phyloP scores from a whole-genome alignment of 92 coral and sea anemone genomes.

The Diadumene lineata region DNA sequence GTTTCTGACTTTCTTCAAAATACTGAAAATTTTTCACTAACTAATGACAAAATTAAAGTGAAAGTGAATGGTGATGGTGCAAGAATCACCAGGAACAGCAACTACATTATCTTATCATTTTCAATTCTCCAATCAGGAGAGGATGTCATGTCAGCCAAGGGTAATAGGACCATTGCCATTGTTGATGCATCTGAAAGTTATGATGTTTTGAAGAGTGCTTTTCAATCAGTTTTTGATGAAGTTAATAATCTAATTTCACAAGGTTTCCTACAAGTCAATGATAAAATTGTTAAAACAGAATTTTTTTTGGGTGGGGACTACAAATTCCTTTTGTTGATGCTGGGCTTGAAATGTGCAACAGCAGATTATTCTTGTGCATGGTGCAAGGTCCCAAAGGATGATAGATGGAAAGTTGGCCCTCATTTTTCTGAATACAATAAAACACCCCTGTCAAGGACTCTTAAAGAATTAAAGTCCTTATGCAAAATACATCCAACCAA shows the following conservation, averaged over 20 bases:
- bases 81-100: conserved; percentile 43
- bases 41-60: conserved; percentile 29
- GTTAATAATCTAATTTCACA: conserved; percentile 26
- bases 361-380: conserved; percentile 46
- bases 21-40: conserved; percentile 10
- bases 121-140: conserved; percentile 40
- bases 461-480: not conserved
- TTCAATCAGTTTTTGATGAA: conserved; percentile 25
- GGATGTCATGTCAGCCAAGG: conserved; percentile 42
- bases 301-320: conserved; percentile 50
- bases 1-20: conserved; percentile 14
- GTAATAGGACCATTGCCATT: conserved; percentile 46
- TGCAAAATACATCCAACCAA: conserved; percentile 36
- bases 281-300: conserved; percentile 20
- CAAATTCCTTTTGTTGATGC: conserved; percentile 33
- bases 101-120: conserved; percentile 41
- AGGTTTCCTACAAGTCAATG: conserved; percentile 23
- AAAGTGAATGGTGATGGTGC: conserved; percentile 56
- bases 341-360: conserved; percentile 54
- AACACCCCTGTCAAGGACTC: too few species aligned
- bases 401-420: conserved; percentile 47
- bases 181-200: conserved; percentile 38
- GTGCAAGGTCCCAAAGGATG: conserved; percentile 39
- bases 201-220: conserved; percentile 14
- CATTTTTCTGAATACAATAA: not conserved